Evolutionary conservation across 1,140 invertebrate species (phyloP).

Genomic region (Whitmania pigra): DNA sequence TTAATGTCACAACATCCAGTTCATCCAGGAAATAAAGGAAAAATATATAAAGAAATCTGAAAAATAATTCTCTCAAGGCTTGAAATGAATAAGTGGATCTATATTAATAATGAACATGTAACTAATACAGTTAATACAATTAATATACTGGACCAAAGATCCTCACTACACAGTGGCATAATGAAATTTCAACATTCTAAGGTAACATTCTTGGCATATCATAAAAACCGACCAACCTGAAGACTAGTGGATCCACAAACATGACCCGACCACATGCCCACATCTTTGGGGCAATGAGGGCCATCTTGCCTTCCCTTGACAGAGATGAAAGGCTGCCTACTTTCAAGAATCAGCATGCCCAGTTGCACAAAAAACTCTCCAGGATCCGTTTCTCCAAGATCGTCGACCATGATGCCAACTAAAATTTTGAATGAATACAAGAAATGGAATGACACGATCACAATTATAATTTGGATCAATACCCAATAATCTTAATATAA

Average conservation of each 20-base stretch:
- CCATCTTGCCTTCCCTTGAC: slow-evolving; percentile 58
- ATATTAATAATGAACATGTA: too few species aligned
- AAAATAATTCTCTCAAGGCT: too few species aligned
- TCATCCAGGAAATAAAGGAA: too few species aligned
- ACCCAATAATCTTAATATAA: too few species aligned
- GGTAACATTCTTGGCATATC: neutral
- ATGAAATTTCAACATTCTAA: neutral
- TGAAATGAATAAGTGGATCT: too few species aligned
- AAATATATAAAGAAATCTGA: too few species aligned
- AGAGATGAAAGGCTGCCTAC: slow-evolving; percentile 49
- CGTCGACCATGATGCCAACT: slow-evolving; percentile 35
- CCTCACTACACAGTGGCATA: neutral
- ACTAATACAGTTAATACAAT: neutral
- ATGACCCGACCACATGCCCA: slow-evolving; percentile 39
- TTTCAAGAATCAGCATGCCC: slow-evolving; percentile 56
- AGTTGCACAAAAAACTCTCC: slow-evolving; percentile 48
- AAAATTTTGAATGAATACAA: slow-evolving; percentile 17
- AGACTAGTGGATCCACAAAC: slow-evolving; percentile 47
- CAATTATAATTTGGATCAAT: too few species aligned
- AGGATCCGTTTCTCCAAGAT: slow-evolving; percentile 45
- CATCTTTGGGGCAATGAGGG: slow-evolving; percentile 52
- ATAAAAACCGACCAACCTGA: slow-evolving; percentile 19
- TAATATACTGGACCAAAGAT: neutral
- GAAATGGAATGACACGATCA: neutral
- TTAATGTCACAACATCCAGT: too few species aligned